Percentiles rank a stretch among this genome's conserved stretches.
phyloP scores from a whole-genome alignment of 2,888 invertebrate genomes.

The Leptopilina myrica region DNA sequence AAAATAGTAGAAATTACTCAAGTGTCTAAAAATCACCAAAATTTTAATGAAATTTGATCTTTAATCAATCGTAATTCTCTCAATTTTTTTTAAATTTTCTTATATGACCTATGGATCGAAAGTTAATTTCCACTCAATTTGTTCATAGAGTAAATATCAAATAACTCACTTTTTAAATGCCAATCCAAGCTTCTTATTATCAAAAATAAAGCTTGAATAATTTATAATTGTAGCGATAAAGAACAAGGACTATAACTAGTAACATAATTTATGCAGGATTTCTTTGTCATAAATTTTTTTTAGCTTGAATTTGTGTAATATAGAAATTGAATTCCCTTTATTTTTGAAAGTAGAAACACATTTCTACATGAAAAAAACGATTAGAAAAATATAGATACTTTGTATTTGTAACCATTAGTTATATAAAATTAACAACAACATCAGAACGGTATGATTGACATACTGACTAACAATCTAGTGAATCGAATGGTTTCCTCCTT shows the following conservation, averaged over 20 bases:
- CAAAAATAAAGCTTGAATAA: not conserved
- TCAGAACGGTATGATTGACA: conserved; percentile 38
- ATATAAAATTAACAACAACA: conserved; percentile 31
- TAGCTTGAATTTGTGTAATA: not conserved
- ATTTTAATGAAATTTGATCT: no score
- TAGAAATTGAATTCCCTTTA: not conserved
- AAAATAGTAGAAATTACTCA: no score
- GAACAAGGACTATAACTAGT: not conserved
- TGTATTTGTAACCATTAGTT: not conserved
- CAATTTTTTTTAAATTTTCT: no score
- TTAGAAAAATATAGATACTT: not conserved
- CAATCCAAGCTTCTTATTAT: no score
- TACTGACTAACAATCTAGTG: conserved; percentile 3
- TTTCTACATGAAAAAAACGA: not conserved
- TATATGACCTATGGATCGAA: no score
- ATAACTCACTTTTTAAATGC: no score
- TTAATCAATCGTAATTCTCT: no score
- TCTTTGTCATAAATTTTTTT: conserved; percentile 7
- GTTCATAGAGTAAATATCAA: no score
- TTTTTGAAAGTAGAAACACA: conserved; percentile 2
- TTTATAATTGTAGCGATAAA: conserved; percentile 5
- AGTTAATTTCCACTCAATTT: no score
- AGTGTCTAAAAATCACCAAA: no score
- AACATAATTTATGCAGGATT: not conserved
- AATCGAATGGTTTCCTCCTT: conserved; percentile 48